Evolutionary conservation across 2,113 vertebrate species (phyloP).

Genomic region (Scomber scombrus): DNA sequence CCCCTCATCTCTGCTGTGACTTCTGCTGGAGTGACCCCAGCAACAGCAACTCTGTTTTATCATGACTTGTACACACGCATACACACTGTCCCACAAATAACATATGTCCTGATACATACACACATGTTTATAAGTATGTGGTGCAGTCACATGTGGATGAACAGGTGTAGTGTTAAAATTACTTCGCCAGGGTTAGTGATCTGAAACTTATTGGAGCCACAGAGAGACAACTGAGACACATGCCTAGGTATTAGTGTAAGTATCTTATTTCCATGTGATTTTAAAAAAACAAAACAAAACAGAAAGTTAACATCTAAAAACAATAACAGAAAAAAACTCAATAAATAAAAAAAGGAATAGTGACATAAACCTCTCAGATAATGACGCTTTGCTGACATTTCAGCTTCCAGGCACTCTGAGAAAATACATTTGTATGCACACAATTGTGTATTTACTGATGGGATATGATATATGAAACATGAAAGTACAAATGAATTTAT

Average conservation of each 20-base stretch:
- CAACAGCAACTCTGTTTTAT: constrained; percentile 27
- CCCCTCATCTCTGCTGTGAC: constrained; percentile 51
- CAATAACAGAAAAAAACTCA: too few species aligned
- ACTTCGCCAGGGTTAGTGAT: not conserved
- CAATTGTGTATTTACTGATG: too few species aligned
- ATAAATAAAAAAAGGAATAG: too few species aligned
- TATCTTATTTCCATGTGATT: not conserved
- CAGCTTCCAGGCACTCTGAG: too few species aligned
- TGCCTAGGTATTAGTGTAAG: not conserved
- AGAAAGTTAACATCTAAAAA: not conserved
- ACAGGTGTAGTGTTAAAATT: not conserved
- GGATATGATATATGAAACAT: too few species aligned
- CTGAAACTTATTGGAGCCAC: too few species aligned
- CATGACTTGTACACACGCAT: not conserved
- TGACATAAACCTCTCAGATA: too few species aligned
- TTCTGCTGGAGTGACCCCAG: constrained; percentile 36
- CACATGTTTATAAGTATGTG: not conserved
- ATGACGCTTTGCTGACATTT: too few species aligned
- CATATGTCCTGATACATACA: not conserved
- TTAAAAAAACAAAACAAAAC: not conserved
- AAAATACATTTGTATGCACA: too few species aligned
- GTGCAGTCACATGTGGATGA: not conserved
- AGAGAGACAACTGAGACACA: not conserved
- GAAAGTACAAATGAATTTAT: not conserved
- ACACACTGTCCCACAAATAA: not conserved